These are phyloP conservation scores for Tethya wilhelma DNA, from an alignment of 37 sponge, comb jelly and placozoan genomes.

Conservation along the genomic window DNA sequence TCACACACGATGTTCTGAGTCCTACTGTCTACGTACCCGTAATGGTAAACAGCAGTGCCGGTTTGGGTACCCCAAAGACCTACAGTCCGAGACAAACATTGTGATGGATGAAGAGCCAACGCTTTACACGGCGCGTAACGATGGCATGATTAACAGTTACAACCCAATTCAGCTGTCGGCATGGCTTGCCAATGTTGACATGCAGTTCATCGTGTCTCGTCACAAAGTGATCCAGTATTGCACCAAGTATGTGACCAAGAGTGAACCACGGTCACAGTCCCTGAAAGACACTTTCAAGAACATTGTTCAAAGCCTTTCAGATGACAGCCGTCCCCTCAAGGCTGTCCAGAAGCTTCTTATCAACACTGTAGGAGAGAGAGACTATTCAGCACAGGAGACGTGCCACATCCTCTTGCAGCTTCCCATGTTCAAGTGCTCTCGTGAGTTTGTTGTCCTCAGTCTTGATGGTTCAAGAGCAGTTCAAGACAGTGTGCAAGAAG, in stretches of 20 bases:
- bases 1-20: slow-evolving; percentile 50
- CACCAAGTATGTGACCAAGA: too few species aligned
- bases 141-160: slow-evolving; percentile 49
- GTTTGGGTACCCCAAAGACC: slow-evolving; percentile 61
- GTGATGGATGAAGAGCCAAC: neutral
- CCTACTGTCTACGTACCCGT: slow-evolving; percentile 58
- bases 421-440: too few species aligned
- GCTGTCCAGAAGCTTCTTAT: slow-evolving; percentile 34
- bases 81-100: slow-evolving; percentile 29
- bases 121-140: slow-evolving; percentile 32
- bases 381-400: too few species aligned
- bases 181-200: too few species aligned
- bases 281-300: slow-evolving; percentile 25
- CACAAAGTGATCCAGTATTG: too few species aligned
- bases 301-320: slow-evolving; percentile 4
- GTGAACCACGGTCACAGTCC: slow-evolving; percentile 42
- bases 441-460: too few species aligned
- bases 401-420: too few species aligned
- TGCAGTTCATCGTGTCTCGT: slow-evolving; percentile 49
- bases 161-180: slow-evolving; percentile 63
- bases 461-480: too few species aligned
- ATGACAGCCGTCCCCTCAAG: slow-evolving; percentile 32
- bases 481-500: too few species aligned
- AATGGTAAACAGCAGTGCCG: slow-evolving; percentile 48
- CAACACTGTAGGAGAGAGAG: slow-evolving; percentile 54